Evolutionary conservation across 2,113 vertebrate species (phyloP).

Genomic region (Rhipidura dahli): DNA sequence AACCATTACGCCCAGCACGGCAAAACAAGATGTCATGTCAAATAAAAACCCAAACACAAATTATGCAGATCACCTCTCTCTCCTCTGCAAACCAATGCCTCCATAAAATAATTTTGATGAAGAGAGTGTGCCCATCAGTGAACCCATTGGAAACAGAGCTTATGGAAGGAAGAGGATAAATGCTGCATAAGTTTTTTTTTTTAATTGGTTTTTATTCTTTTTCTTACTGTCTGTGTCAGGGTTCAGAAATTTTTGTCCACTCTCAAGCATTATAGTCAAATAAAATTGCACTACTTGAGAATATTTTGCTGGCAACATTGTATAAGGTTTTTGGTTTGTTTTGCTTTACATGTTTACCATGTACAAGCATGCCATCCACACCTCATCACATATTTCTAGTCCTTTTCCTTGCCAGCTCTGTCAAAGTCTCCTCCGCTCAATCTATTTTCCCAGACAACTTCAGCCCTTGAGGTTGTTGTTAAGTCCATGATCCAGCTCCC

Average conservation of each 20-base stretch:
- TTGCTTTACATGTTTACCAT: neutral
- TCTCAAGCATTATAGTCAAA: neutral
- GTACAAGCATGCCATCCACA: neutral
- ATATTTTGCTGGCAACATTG: neutral
- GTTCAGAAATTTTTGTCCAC: neutral
- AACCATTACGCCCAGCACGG: neutral
- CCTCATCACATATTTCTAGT: neutral
- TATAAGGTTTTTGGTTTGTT: neutral
- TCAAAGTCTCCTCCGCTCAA: neutral
- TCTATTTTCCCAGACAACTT: neutral
- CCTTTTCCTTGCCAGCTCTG: neutral
- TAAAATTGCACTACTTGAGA: neutral
- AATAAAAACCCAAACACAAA: neutral
- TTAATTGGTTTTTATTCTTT: neutral
- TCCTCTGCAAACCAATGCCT: accelerated
- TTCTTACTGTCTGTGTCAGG: neutral
- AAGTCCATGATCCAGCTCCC: neutral
- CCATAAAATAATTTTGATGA: neutral
- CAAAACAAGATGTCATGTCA: neutral
- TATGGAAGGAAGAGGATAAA: neutral
- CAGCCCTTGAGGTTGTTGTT: neutral
- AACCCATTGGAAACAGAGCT: neutral
- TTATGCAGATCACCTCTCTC: neutral
- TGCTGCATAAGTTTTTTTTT: neutral
- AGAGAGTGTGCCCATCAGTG: neutral